A percentile compares a stretch with the other conserved stretches of the same genome.
Evolutionary conservation across 2,797 vertebrate genomes (phyloP).

Genomic region (Smutsia gigantea): DNA sequence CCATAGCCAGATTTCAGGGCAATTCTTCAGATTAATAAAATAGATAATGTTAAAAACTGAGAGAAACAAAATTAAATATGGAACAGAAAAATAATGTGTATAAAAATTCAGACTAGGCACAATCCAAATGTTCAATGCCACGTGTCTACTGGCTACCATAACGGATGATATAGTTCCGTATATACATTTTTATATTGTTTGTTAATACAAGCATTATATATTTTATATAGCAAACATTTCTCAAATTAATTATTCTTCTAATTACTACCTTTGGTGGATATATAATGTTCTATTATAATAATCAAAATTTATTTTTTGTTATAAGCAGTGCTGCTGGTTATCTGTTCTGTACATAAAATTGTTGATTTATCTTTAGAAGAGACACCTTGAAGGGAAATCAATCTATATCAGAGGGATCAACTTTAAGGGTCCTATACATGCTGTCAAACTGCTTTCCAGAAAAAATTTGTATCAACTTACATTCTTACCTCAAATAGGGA

Average conservation of each 20-base stretch:
- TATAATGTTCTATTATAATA: background rate
- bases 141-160: background rate
- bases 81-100: background rate
- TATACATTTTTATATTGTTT: background rate
- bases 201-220: background rate
- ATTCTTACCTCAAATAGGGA: background rate
- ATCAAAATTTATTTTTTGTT: constrained; percentile 6
- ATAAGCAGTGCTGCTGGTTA: background rate
- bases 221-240: background rate
- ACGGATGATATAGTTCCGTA: background rate
- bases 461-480: background rate
- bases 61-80: constrained; percentile 32
- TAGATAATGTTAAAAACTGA: constrained; percentile 14
- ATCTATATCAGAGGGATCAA: background rate
- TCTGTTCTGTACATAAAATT: background rate
- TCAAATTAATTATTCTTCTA: constrained; percentile 29
- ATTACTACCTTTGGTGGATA: background rate
- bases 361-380: background rate
- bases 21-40: constrained; percentile 87
- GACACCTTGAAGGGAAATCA: background rate
- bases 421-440: background rate
- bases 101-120: constrained; percentile 4
- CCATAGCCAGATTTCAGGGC: constrained; percentile 98
- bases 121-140: background rate
- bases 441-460: background rate